Percentiles rank a stretch among this genome's conserved stretches.
Evolutionary conservation across 2,797 vertebrate genomes (phyloP).

Genomic region (Cyclopterus lumpus): DNA sequence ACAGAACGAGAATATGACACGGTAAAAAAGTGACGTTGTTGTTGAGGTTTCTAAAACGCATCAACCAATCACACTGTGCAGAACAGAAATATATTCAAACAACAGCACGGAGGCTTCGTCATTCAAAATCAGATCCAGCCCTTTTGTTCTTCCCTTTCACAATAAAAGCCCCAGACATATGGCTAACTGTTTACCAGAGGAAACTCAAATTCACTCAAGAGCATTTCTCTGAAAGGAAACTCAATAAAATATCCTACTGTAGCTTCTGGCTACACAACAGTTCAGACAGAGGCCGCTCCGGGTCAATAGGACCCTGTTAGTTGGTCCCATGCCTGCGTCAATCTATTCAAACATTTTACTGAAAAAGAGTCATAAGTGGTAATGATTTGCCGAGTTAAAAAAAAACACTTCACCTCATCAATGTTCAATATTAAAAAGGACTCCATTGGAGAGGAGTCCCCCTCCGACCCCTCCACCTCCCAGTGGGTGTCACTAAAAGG

Average conservation of each 20-base stretch:
- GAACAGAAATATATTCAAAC: too few species aligned
- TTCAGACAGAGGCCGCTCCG: background rate
- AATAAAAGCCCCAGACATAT: background rate
- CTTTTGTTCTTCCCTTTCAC: background rate
- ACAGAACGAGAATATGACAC: too few species aligned
- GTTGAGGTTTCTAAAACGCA: too few species aligned
- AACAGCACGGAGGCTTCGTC: too few species aligned
- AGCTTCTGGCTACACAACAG: background rate
- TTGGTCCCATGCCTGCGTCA: background rate
- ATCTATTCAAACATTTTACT: background rate
- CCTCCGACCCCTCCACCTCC: background rate
- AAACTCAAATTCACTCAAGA: background rate
- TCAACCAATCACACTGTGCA: too few species aligned
- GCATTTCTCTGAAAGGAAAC: background rate
- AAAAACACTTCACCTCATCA: background rate
- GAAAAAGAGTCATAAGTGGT: background rate
- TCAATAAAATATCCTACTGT: background rate
- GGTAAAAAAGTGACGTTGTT: too few species aligned
- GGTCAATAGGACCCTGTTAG: background rate
- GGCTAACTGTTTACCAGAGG: background rate
- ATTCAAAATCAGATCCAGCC: background rate
- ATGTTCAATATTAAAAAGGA: background rate
- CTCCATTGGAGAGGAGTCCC: background rate
- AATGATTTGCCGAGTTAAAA: background rate
- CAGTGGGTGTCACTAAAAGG: conserved; percentile 48